Evolutionary conservation across 2,113 vertebrate genomes (phyloP), one percentile per base, ranked within the genome.

Genomic region (Rhinolophus sinicus): DNA sequence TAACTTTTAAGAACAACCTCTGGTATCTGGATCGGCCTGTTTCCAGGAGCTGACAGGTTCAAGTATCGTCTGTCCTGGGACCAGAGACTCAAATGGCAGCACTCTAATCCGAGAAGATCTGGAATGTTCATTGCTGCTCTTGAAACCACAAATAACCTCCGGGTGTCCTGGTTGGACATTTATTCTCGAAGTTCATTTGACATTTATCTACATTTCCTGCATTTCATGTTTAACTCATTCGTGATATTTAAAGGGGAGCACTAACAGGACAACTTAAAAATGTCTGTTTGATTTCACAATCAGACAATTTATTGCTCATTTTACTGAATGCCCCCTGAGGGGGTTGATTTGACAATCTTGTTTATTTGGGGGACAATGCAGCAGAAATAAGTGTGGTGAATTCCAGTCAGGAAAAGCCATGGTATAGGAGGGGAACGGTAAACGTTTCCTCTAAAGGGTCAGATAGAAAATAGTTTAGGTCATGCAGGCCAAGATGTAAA

Each of bases 111-210:
- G 62, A 58, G 26, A 83, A 67, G 0, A 81, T n/a, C 40, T 80
- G 33, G 40, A 83, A 5, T 56, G 13, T 47, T 87, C 52, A 13
- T 3, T 13, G 2, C 18, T 44, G 54, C 50, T 33, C 56, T 62
- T 69, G 75, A 77, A 85, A 62, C 21, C 26, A 18, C 50, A 54
- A 62, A 73, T 76, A n/a, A 91, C 70, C 76, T 50, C 58, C 56
- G 56, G 50, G 26, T 88, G 13, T 72, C 54, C 81, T 64, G 40
- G 35, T 95, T 88, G 88, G 30, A 50, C 56, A 73, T 96, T 94
- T 94, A 93, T n/a, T 80, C 62, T 75, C 33, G 15, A 84, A 81
- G 77, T 94, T 95, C 3, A 50, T 50, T 50, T 97, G 88, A 77
- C 38, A 84, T 85, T 92, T 78, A 60, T 60, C 35, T 89, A 72